phyloP scores from a whole-genome alignment of 2,797 vertebrate genomes.

The Echiichthys vipera region DNA sequence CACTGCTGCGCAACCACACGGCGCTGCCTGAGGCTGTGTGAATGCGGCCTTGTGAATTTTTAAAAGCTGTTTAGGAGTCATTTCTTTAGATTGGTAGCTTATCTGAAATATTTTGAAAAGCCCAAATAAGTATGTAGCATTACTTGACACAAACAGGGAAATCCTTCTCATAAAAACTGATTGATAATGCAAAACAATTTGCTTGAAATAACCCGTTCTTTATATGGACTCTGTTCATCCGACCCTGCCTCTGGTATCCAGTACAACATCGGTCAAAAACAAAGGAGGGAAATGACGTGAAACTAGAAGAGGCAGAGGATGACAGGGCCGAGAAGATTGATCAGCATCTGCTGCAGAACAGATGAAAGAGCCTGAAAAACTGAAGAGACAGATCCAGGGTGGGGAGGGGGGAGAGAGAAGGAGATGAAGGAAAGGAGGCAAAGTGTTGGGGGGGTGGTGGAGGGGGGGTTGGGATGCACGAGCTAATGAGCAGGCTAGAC shows the following conservation, averaged over 20 bases:
- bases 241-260: not conserved
- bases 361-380: constrained; percentile 56
- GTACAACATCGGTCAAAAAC: not conserved
- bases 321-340: constrained; percentile 47
- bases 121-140: not conserved
- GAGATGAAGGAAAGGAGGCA: not conserved
- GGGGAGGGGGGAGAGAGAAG: constrained; percentile 9
- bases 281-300: not conserved
- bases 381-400: constrained; percentile 53
- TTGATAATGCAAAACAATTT: not conserved
- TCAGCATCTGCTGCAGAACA: constrained; percentile 36
- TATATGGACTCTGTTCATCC: not conserved
- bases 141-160: no score
- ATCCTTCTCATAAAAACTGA: not conserved
- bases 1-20: no score
- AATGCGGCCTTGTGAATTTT: no score
- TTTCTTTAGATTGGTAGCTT: not conserved
- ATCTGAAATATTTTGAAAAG: not conserved
- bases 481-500: constrained; percentile 44
- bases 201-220: not conserved
- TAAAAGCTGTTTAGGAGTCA: no score
- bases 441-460: not conserved
- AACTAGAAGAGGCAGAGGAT: not conserved
- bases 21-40: no score
- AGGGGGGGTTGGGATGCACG: not conserved